These are phyloP conservation scores for Mobula hypostoma DNA, from an alignment of 2,113 vertebrate genomes.

Conservation along the genomic window DNA sequence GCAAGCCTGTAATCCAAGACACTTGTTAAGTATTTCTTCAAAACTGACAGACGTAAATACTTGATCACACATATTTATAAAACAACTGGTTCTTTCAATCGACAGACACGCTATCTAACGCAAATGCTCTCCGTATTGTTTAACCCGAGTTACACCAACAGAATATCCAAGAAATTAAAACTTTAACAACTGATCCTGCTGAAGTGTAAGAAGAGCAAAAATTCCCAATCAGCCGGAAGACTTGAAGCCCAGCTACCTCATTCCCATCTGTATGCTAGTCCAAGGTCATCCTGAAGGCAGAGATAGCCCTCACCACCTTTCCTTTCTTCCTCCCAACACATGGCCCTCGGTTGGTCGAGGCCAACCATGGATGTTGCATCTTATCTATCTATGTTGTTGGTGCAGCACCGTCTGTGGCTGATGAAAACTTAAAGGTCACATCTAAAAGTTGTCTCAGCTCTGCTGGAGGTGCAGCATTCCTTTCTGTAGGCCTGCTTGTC, in stretches of 20 bases:
- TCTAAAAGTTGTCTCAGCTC: too few relatives aligned
- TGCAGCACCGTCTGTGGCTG: too few relatives aligned
- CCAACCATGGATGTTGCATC: too few relatives aligned
- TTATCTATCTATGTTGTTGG: too few relatives aligned
- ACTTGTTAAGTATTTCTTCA: background rate
- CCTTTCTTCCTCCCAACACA: background rate
- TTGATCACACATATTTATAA: background rate
- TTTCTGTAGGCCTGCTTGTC: too few relatives aligned
- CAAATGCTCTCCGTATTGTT: background rate
- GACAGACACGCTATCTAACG: background rate
- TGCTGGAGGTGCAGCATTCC: too few relatives aligned
- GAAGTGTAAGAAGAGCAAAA: background rate
- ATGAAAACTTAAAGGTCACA: too few relatives aligned
- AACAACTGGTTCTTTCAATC: background rate
- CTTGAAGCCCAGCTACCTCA: background rate
- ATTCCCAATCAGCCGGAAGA: background rate
- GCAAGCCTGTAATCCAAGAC: constrained; percentile 64
- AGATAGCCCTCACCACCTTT: background rate
- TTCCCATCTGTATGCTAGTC: background rate
- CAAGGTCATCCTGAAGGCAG: background rate
- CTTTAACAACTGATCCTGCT: background rate
- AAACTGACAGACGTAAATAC: background rate
- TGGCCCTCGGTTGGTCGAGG: too few relatives aligned
- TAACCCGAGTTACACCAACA: background rate
- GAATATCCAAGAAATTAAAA: background rate